Evolutionary conservation across 2,888 invertebrate genomes (phyloP), one percentile per base, ranked within the genome.

Genomic region (Pyrochroa serraticornis): DNA sequence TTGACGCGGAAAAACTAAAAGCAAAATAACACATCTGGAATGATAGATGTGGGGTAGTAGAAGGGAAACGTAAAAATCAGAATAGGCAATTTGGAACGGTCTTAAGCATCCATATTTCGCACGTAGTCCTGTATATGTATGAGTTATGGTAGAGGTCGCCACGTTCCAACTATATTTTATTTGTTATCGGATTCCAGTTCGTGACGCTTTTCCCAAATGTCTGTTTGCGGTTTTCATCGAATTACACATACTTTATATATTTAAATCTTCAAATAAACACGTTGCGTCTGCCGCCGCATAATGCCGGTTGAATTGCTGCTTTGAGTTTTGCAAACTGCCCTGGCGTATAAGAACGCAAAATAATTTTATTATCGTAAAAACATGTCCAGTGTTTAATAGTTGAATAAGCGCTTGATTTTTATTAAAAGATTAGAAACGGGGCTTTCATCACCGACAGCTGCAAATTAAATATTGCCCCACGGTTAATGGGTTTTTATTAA

Each of bases 141-240:
- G 78, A 79, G 74, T 77, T 78, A 79, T 77, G 75, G 72, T 66
- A 67, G 70, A 69, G 75, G 75, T 75, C 74, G 71, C 76, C 78
- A 79, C 79, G 79, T 79, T 63, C 75, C 67, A 70, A 74, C 79
- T 73, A 79, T 79, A 78, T 79, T 79, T 79, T 79, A 79, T 78
- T 79, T 78, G 78, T 78, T 79, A 79, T 79, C 79, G 77, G 77
- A 76, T 75, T 75, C 70, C 67, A 73, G 77, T 77, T 75, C 79
- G 79, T 79, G 79, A 78, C 73, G 75, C 67, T 76, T 77, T 76
- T 79, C 74, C 77, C 75, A 74, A 78, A 76, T 75, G 73, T 73
- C 71, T 73, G 74, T 75, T 75, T 76, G 76, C 65, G 75, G 74
- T 75, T 75, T 76, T 75, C 76, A 74, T 74, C 75, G 75, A 76